phyloP scores from a whole-genome alignment of 2,888 invertebrate genomes.

The Oscheius myriophilus region DNA sequence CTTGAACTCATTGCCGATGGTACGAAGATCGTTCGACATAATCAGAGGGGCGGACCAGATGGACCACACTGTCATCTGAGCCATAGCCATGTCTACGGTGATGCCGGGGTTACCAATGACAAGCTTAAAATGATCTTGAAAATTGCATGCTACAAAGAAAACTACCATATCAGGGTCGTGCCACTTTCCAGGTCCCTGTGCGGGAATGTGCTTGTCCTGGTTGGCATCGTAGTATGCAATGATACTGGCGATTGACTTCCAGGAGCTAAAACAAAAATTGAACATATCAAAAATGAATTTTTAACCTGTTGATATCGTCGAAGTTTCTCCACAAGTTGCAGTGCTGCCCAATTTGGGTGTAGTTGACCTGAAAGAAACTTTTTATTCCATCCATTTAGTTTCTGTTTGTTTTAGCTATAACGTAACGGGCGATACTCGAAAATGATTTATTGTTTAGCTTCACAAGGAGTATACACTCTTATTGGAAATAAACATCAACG shows the following conservation, averaged over 20 bases:
- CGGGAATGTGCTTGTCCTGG: slow-evolving; percentile 71
- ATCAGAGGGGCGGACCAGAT: slow-evolving; percentile 70
- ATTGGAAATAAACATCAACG: too few relatives aligned
- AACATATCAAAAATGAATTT: not conserved
- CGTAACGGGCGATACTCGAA: too few relatives aligned
- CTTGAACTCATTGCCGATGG: slow-evolving; percentile 50
- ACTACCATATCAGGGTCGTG: slow-evolving; percentile 75
- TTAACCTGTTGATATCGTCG: slow-evolving; percentile 71
- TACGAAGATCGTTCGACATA: slow-evolving; percentile 65
- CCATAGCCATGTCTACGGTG: slow-evolving; percentile 58
- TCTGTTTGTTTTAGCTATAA: too few relatives aligned
- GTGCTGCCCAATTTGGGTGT: slow-evolving; percentile 70
- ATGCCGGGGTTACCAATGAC: slow-evolving; percentile 67
- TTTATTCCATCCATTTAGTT: not conserved
- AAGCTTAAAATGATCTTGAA: slow-evolving; percentile 39
- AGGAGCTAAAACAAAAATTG: slow-evolving; percentile 48
- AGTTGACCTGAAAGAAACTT: slow-evolving; percentile 65
- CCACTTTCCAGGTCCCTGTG: slow-evolving; percentile 73
- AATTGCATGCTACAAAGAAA: not conserved
- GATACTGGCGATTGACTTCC: slow-evolving; percentile 71
- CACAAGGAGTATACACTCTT: too few relatives aligned
- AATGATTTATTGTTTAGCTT: too few relatives aligned
- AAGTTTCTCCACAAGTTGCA: slow-evolving; percentile 75
- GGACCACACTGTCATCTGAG: slow-evolving; percentile 67
- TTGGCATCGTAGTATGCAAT: slow-evolving; percentile 73